Base-by-base conservation (phyloP, 2,888 invertebrate species). In the Theodoxus fluviatilis region DNA sequence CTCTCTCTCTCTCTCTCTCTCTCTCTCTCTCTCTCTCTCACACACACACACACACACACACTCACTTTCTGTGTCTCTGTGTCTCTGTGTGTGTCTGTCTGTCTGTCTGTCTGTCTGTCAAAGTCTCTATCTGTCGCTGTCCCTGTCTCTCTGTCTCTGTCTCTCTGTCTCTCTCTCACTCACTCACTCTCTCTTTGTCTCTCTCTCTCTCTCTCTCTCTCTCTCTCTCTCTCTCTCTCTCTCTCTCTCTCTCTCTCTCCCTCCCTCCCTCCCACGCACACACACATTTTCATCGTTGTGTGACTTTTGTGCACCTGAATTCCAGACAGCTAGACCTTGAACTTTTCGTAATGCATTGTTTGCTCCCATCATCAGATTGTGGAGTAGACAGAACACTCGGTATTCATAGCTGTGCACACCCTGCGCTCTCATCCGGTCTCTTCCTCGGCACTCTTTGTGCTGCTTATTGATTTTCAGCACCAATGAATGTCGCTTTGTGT, bases 91-190 rank as follows among this genome's bases (percentile, higher is more conserved):
- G 18, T n/a, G 6, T 31, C 57, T 31, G 28, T 22, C 49, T 22
- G n/a, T 22, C 49, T 22, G n/a, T 31, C 57, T 31, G 28, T 31
- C 28, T 31, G 12, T 12, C 28, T 15, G 28, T 31, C 57, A n/a
- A n/a, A 3, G 3, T 6, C 9, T 63, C 9, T 63, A 4, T 37
- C n/a, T 63, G 12, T 33, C 4, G 33, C 37, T 3, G 9, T n/a
- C 3, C 4, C n/a, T 63, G 35, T 63, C 35, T 63, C 63, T 63
- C 6, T 65, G 25, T 65, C 25, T 12, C 37, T 55, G 43, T 66
- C 66, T 43, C 66, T 66, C 15, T 43, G 22, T 66, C 66, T 43
- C 35, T 63, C 31, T 63, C 63, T 63, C 18, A n/a, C 63, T 63
- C 63, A 33, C 35, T 28, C 31, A n/a, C 35, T 3, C 33, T 28